Evolutionary conservation across 2,888 invertebrate genomes (phyloP), one percentile per base, ranked within the genome.

Genomic region (Thymelicus sylvestris): DNA sequence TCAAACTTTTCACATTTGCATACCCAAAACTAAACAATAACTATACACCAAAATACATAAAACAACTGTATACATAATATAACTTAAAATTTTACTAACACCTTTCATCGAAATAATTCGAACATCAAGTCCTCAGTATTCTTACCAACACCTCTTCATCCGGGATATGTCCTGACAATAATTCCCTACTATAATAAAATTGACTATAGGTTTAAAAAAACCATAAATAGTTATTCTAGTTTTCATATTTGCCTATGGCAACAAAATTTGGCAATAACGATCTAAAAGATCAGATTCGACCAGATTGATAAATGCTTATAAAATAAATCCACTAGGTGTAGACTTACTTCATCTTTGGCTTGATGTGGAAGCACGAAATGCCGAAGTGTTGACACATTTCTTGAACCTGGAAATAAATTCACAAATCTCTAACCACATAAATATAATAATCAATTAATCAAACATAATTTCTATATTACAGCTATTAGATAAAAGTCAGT

Each of bases 341-440:
- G 60, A 74, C 75, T 86, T 89, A 90, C 72, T 88, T 87, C 74
- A 81, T 81, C 86, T 93, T 91, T 88, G 91, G 88, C 80, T 92
- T 92, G 83, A 94, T 93, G 82, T 84, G 89, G 94, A 99, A 98
- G 91, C 98, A 98, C 80, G 96, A 94, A 81, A 98, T 98, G 81
- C 96, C 96, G 91, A 99, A 98, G 91, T 99, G 98, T 75, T 95
- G 94, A 86, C 98, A 98, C 98, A 99, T 98, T 93, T 99, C 98
- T 80, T 96, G 96, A n/a, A 99, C 97, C 98, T 98, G 93, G 48
- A 94, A 95, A 74, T 39, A 67, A 69, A 67, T 19, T 19, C 2
- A 19, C 19, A 19, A 19, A 19, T 19, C 19, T 19, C 19, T 19
- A 1, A 19, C 19, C 19, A 19, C 19, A 19, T 19, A 19, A 19